A percentile compares a stretch with the other conserved stretches of the same genome.
These are phyloP conservation scores for Prunella fulvescens DNA, from an alignment of 2,113 vertebrate genomes.

Conservation along the genomic window DNA sequence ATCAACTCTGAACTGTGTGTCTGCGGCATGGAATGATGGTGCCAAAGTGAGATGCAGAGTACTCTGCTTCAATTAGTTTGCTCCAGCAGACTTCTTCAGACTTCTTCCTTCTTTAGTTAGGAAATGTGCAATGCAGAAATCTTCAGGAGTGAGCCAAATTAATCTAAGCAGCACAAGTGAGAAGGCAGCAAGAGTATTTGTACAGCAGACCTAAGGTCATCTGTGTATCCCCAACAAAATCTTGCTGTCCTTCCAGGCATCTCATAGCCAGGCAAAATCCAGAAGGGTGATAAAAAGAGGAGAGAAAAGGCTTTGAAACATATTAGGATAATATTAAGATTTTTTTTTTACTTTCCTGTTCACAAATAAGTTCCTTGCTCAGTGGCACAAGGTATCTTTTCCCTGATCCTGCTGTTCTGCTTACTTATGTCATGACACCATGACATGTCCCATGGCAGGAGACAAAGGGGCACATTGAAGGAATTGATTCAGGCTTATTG, in stretches of 20 bases:
- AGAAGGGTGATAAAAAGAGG: neutral
- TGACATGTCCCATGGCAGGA: neutral
- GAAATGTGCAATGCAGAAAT: neutral
- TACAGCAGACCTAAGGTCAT: neutral
- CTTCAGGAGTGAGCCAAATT: neutral
- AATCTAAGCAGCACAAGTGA: neutral
- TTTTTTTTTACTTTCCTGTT: neutral
- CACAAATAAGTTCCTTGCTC: neutral
- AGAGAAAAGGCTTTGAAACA: neutral
- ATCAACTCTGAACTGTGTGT: neutral
- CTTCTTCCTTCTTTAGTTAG: neutral
- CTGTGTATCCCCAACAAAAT: neutral
- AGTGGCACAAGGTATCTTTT: neutral
- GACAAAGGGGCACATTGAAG: neutral
- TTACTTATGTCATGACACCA: neutral
- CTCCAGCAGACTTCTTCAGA: neutral
- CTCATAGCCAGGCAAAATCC: neutral
- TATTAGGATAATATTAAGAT: neutral
- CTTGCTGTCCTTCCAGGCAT: neutral
- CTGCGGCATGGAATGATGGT: neutral
- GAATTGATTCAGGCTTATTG: constrained; percentile 45
- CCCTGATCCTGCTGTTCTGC: neutral
- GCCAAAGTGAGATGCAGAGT: neutral
- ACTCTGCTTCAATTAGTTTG: neutral
- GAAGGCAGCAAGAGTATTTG: neutral